Evolutionary conservation across 2,113 vertebrate genomes (phyloP), one percentile per base, ranked within the genome.

Genomic region (Rana temporaria): DNA sequence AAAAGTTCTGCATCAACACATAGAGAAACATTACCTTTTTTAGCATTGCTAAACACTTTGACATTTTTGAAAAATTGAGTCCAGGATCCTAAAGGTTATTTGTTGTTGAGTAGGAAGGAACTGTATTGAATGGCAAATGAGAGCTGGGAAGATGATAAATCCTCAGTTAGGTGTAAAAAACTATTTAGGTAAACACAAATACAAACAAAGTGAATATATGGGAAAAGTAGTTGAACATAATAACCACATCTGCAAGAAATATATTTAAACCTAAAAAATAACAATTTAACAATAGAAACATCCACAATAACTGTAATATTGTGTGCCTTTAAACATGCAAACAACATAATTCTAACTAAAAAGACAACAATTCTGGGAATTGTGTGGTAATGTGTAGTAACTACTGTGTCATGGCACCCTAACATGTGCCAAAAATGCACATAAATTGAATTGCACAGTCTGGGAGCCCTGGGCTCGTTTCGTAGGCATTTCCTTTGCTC

Each of bases 61-160:
- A 81, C 79, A 81, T 73, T 72, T 72, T 79, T 79, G 78, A 79
- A 79, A 79, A 79, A 69, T 79, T 64, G 69, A 81, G 79, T 81
- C 79, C 68, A 65, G 73, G 79, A 81, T 72, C 79, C 59, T 72
- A 81, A 81, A 81, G 79, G 69, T 81, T 81, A 81, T 81, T 81
- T 81, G 59, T 56, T 81, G 57, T 72, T 63, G 59, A 57, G 68
- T 30, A 64, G 38, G 17, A 69, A 81, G 12, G 65, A 71, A 71
- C 78, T 62, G 42, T 48, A 42, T 18, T 32, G 79, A 81, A 73
- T 72, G 42, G 59, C 34, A 81, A 81, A 81, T 73, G 68, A 73
- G 48, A 32, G 8, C 34, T 55, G 15, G 18, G 18, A 60, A 65
- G 79, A 81, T 81, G 67, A 72, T 72, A 63, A 71, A 81, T 73